These are phyloP conservation scores for Drosophila mimica DNA, from an alignment of 2,888 invertebrate genomes.

Conservation along the genomic window DNA sequence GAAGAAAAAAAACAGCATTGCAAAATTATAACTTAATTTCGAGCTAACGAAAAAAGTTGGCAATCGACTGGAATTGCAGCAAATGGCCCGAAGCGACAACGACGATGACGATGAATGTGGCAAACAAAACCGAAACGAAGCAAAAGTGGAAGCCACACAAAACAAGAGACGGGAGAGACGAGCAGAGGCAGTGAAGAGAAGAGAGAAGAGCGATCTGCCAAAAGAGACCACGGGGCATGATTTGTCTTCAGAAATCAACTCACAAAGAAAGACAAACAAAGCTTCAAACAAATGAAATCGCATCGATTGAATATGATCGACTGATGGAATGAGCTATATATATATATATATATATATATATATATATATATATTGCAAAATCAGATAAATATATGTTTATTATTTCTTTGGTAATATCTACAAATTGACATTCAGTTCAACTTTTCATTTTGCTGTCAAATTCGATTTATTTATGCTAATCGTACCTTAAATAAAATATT, in stretches of 20 bases:
- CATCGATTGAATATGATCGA: slow-evolving; percentile 37
- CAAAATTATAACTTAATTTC: slow-evolving; percentile 76
- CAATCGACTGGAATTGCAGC: slow-evolving; percentile 48
- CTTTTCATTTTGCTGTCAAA: neutral
- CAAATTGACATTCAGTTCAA: neutral
- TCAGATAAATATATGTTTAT: neutral
- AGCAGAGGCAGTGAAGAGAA: neutral
- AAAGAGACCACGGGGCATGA: slow-evolving; percentile 66
- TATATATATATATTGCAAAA: neutral
- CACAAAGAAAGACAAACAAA: slow-evolving; percentile 8
- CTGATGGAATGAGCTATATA: slow-evolving; percentile 31
- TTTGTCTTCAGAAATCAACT: slow-evolving; percentile 73
- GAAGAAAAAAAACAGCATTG: slow-evolving; percentile 28
- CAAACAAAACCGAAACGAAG: slow-evolving; percentile 45
- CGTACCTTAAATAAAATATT: neutral
- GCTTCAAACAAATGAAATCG: slow-evolving; percentile 40
- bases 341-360: neutral
- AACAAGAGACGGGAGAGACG: neutral
- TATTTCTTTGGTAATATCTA: neutral
- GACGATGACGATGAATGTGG: slow-evolving; percentile 50
- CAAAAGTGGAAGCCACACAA: slow-evolving; percentile 68
- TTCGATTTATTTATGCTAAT: neutral
- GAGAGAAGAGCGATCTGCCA: slow-evolving; percentile 2
- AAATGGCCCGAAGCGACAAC: slow-evolving; percentile 62
- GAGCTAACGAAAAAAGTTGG: slow-evolving; percentile 55